Conservation (phyloP, 2,113 vertebrate species). For the zebrafish (Danio rerio) region DNA sequence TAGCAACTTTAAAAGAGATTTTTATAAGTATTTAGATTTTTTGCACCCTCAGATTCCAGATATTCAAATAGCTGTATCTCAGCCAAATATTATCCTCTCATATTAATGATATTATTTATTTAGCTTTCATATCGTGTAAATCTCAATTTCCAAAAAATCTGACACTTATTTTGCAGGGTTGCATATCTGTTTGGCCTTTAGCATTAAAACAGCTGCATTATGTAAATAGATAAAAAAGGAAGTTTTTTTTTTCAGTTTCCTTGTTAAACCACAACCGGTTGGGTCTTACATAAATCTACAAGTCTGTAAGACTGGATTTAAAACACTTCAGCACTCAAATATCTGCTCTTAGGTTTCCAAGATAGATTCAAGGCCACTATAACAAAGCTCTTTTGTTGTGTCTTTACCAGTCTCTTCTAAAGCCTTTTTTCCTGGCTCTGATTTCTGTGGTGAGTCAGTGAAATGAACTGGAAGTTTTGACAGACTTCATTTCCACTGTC, state of each 20-base stretch:
- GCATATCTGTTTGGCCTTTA: background rate
- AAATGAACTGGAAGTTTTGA: slow-evolving; percentile 39
- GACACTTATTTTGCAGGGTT: no score
- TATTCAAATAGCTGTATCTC: no score
- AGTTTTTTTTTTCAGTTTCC: background rate
- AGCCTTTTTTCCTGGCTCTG: slow-evolving; percentile 45
- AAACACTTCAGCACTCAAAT: slow-evolving; percentile 37
- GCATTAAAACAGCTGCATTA: slow-evolving; percentile 17
- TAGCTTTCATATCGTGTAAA: no score
- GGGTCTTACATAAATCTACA: background rate
- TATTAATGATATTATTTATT: no score
- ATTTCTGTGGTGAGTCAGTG: slow-evolving; percentile 23
- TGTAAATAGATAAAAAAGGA: background rate
- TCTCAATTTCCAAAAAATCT: no score
- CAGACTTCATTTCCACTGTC: slow-evolving; percentile 27
- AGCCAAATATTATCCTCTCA: no score
- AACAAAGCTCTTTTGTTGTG: slow-evolving; percentile 63
- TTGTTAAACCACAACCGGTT: background rate
- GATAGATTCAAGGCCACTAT: slow-evolving; percentile 41
- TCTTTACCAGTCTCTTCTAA: slow-evolving; percentile 27
- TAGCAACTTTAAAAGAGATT: no score
- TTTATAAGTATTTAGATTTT: no score
- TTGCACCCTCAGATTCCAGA: no score
- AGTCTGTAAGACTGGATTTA: background rate
- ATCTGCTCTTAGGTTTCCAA: slow-evolving; percentile 35